Base-by-base conservation (phyloP, 1,140 invertebrate genomes). In the Acromyrmex charruanus region DNA sequence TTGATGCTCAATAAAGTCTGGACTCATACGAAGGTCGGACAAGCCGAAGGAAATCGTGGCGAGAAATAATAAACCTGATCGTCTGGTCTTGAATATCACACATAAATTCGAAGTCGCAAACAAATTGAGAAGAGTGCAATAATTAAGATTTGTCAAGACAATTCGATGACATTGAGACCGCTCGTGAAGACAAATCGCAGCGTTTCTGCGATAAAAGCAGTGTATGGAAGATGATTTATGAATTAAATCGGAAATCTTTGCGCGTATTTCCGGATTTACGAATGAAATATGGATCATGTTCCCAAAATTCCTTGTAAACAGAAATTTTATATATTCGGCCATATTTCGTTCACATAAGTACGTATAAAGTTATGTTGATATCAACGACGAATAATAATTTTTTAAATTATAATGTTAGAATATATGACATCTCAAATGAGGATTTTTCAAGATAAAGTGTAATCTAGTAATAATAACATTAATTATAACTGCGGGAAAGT, bases 31-130 rank as follows among this genome's bases (percentile, higher is more conserved):
- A 72, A 44, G 66, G 51, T 63, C 16, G 44, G 6, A 2, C 14
- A 31, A 81, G 69, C 58, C 53, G 6, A 82, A 58, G 77, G 6
- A 59, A 74, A 72, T 72, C 21, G 16, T 35, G 18, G 16, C 1
- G 25, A 49, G 12, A 49, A 82, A 82, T 74, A 82, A 82, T 74
- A 49, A 82, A 82, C 35, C 6, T 59, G 51, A 16, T 44, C 16
- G 18, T 65, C 28, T 21, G 51, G 58, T 81, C 49, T 66, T 16
- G 16, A n/a, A 44, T 25, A 39, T 28, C 44, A 14, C 16, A 39
- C 51, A 31, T 51, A 6, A 80, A 39, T 53, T 68, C 49, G 63
- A 69, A 81, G 39, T 58, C 39, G 35, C 6, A 58, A 28, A n/a
- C 16, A 9, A 71, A 58, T 72, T 10, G 53, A 55, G 10, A 55